A percentile compares a stretch with the other conserved stretches of the same genome.
These are phyloP conservation scores for Caradrina clavipalpis DNA, from an alignment of 2,888 invertebrate genomes.

Conservation along the genomic window DNA sequence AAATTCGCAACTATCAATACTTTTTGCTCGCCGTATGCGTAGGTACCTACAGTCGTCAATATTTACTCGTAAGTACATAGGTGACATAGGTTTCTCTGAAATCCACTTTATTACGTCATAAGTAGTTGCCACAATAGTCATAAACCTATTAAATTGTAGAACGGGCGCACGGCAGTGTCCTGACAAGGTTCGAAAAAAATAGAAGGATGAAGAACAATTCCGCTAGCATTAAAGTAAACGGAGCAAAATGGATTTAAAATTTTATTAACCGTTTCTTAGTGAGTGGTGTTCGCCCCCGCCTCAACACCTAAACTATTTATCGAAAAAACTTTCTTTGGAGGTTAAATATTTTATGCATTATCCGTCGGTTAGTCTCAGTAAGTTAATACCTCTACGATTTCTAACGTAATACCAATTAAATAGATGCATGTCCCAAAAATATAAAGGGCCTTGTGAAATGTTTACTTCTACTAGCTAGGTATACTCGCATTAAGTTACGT, in stretches of 20 bases:
- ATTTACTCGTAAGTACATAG: conserved; percentile 20
- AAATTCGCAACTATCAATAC: conserved; percentile 22
- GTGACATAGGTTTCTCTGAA: conserved; percentile 39
- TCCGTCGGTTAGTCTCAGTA: too few species aligned
- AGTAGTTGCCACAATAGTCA: conserved; percentile 20
- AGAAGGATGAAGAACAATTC: not conserved
- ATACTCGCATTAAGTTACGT: too few species aligned
- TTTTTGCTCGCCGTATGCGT: conserved; percentile 30
- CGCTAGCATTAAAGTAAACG: not conserved
- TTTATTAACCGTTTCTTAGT: too few species aligned
- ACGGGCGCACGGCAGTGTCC: conserved; percentile 18
- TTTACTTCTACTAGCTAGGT: too few species aligned
- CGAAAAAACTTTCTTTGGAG: too few species aligned
- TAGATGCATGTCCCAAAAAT: not conserved
- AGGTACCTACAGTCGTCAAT: conserved; percentile 23
- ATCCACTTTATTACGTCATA: conserved; percentile 31
- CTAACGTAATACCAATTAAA: not conserved
- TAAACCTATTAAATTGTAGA: conserved; percentile 25
- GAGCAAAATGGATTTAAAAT: too few species aligned
- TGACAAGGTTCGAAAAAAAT: conserved; percentile 27
- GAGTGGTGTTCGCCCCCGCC: too few species aligned
- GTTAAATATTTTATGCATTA: too few species aligned
- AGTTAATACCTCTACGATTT: too few species aligned
- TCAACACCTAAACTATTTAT: too few species aligned
- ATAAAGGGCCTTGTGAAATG: not conserved